Evolutionary conservation across 2,113 vertebrate genomes (phyloP).

Genomic region (Hippocampus mohnikei): DNA sequence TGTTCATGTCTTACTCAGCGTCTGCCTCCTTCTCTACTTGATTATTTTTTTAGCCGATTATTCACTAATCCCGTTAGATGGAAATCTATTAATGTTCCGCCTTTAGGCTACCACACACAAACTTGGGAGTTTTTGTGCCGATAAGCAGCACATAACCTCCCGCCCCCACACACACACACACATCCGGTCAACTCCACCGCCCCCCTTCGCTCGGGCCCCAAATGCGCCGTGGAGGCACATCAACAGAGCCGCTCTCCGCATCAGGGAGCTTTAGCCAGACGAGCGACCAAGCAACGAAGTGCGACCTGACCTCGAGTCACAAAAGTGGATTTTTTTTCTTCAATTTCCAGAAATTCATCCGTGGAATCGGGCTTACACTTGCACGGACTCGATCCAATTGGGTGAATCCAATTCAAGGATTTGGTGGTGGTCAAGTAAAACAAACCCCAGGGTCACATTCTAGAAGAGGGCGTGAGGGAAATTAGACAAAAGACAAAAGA

Average conservation of each 20-base stretch:
- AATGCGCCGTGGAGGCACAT: constrained; percentile 69
- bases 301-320: constrained; percentile 49
- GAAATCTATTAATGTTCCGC: constrained; percentile 64
- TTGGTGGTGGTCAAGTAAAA: constrained; percentile 22
- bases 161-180: not conserved
- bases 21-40: not conserved
- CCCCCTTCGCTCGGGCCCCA: constrained; percentile 52
- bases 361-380: not conserved
- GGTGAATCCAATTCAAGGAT: constrained; percentile 29
- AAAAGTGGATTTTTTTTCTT: constrained; percentile 13
- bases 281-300: constrained; percentile 36
- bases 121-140: constrained; percentile 52
- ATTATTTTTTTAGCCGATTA: constrained; percentile 47
- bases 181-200: not conserved
- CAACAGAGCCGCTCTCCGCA: constrained; percentile 58
- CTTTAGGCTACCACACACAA: constrained; percentile 53
- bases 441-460: not conserved
- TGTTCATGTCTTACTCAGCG: constrained; percentile 4
- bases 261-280: constrained; percentile 62
- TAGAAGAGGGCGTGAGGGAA: no score
- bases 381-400: constrained; percentile 11
- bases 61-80: constrained; percentile 64
- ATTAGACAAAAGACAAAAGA: no score
- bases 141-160: not conserved
- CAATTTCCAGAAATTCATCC: not conserved